A percentile compares a stretch with the other conserved stretches of the same genome.
phyloP scores from a whole-genome alignment of 2,888 invertebrate genomes.

The Cetonia aurata region DNA sequence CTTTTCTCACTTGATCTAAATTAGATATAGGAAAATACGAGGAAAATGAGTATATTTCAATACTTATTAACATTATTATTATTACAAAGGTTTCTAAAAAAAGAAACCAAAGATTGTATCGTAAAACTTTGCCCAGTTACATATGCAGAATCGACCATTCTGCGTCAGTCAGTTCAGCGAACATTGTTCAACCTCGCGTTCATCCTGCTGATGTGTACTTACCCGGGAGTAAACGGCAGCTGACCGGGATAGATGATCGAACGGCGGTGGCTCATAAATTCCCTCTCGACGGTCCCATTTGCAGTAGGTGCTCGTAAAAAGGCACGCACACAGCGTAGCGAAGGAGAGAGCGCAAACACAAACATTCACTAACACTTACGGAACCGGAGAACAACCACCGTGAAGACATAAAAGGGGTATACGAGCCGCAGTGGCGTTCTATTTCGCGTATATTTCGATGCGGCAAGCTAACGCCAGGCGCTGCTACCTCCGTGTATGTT shows the following conservation, averaged over 20 bases:
- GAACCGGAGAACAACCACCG: slow-evolving; percentile 27
- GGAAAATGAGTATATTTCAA: too few species aligned
- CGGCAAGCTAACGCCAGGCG: background rate
- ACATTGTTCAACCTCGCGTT: slow-evolving; percentile 4
- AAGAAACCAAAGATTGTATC: too few species aligned
- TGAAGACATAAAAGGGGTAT: slow-evolving; percentile 6
- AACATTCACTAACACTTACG: slow-evolving; percentile 10
- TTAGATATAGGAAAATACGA: too few species aligned
- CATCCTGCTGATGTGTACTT: slow-evolving; percentile 4
- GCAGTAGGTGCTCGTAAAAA: slow-evolving; percentile 31
- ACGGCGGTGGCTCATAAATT: slow-evolving; percentile 38
- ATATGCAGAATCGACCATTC: background rate
- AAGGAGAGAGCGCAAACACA: slow-evolving; percentile 19
- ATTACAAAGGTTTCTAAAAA: too few species aligned
- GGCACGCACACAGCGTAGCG: slow-evolving; percentile 11
- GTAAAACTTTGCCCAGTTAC: too few species aligned
- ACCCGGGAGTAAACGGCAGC: slow-evolving; percentile 24
- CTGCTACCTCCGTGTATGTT: slow-evolving; percentile 13
- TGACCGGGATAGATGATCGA: slow-evolving; percentile 36
- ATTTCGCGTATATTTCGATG: slow-evolving; percentile 4
- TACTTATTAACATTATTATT: too few species aligned
- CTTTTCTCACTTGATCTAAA: too few species aligned
- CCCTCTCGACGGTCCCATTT: slow-evolving; percentile 40
- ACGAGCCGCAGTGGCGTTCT: background rate
- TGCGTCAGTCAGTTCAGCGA: slow-evolving; percentile 3